Conservation (phyloP, 2,888 invertebrate species). For the Euclidia mi region DNA sequence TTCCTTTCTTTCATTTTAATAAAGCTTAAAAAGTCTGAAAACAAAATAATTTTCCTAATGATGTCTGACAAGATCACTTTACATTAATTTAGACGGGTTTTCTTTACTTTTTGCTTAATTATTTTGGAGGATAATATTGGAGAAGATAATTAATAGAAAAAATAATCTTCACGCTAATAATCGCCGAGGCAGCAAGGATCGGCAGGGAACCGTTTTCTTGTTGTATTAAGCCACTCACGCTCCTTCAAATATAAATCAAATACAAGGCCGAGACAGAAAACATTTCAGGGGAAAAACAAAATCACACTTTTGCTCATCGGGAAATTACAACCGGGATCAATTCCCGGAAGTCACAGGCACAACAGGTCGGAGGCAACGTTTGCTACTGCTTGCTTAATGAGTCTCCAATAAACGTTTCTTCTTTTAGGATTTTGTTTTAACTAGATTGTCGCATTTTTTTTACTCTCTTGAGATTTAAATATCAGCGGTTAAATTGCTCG, state of each 20-base stretch:
- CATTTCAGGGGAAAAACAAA: slow-evolving; percentile 4
- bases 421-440: neutral
- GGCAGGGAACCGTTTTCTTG: too few species aligned
- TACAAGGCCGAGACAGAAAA: slow-evolving; percentile 1
- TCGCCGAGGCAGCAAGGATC: neutral
- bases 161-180: slow-evolving; percentile 8
- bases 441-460: neutral
- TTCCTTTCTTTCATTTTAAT: slow-evolving; percentile 17
- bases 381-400: slow-evolving; percentile 5
- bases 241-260: slow-evolving; percentile 1
- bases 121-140: slow-evolving; percentile 13
- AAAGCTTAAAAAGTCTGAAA: slow-evolving; percentile 19
- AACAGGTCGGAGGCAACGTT: slow-evolving; percentile 9
- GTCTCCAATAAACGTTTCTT: slow-evolving; percentile 3
- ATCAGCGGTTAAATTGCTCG: too few species aligned
- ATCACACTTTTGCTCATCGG: slow-evolving; percentile 9
- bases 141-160: slow-evolving; percentile 8
- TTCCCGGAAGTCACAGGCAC: slow-evolving; percentile 9
- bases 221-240: too few species aligned
- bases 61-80: slow-evolving; percentile 24
- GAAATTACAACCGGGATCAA: slow-evolving; percentile 19
- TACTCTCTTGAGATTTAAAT: too few species aligned
- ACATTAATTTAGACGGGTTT: slow-evolving; percentile 18
- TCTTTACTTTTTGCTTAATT: slow-evolving; percentile 8
- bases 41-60: slow-evolving; percentile 21